Evolutionary conservation across 1,140 invertebrate genomes (phyloP).

Genomic region (Sinella curviseta): DNA sequence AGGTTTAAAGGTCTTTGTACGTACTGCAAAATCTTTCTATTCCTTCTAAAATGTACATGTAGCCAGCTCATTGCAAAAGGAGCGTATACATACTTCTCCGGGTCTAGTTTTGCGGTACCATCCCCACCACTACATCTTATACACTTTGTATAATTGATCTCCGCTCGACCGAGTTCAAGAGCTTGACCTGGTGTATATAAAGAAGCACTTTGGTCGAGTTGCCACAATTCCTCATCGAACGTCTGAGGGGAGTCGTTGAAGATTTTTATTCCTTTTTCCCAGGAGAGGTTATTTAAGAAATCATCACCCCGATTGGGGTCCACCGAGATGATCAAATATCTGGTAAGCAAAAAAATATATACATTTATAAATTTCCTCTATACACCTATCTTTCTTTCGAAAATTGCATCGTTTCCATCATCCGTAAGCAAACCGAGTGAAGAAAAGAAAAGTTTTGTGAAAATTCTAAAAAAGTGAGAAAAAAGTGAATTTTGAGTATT

Average conservation of each 20-base stretch:
- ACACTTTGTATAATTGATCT: conserved; percentile 44
- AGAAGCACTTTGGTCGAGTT: conserved; percentile 44
- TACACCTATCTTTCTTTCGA: neutral
- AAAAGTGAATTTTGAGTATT: neutral
- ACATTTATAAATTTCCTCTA: neutral
- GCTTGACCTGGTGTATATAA: conserved; percentile 50
- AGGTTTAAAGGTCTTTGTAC: conserved; percentile 49
- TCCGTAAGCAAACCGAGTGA: conserved; percentile 12
- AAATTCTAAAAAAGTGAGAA: no score
- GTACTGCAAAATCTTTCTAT: neutral
- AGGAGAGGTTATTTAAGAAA: conserved; percentile 32
- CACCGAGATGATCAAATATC: conserved; percentile 45
- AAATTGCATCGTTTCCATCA: neutral
- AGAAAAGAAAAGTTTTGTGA: conserved; percentile 17
- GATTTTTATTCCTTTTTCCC: conserved; percentile 39
- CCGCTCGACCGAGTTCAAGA: conserved; percentile 48
- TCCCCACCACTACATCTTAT: no score
- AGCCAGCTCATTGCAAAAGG: neutral
- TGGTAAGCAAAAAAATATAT: conserved; percentile 39
- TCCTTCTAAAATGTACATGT: neutral
- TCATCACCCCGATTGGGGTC: conserved; percentile 40
- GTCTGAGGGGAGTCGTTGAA: conserved; percentile 42
- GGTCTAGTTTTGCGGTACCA: conserved; percentile 42
- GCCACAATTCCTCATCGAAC: conserved; percentile 48
- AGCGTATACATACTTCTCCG: conserved; percentile 33